These are phyloP conservation scores for Sinodicranocentrus sp. DNA, from an alignment of 2,888 invertebrate species.

Conservation along the genomic window DNA sequence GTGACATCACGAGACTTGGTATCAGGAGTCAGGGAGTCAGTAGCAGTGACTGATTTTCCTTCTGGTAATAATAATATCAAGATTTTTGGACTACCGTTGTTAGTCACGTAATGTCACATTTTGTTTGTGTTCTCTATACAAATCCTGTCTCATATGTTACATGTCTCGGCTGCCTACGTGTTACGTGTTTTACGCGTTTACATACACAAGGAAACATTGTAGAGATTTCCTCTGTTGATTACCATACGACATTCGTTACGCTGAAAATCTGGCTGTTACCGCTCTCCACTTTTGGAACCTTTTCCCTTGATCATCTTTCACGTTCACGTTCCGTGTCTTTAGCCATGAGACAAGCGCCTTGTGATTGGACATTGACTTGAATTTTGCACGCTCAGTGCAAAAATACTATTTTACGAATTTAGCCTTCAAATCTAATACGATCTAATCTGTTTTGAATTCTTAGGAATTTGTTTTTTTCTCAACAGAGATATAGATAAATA, in stretches of 20 bases:
- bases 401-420: not conserved
- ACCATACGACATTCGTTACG: not conserved
- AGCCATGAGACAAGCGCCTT: constrained; percentile 36
- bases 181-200: not conserved
- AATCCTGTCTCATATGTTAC: not conserved
- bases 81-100: not conserved
- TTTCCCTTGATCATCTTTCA: constrained; percentile 39
- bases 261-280: not conserved
- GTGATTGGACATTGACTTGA: constrained; percentile 53
- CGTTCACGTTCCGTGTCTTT: constrained; percentile 46
- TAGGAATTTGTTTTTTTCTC: no score
- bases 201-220: no score
- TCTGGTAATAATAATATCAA: constrained; percentile 3
- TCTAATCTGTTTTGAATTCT: not conserved
- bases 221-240: not conserved
- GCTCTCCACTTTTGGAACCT: not conserved
- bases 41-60: constrained; percentile 25
- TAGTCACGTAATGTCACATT: constrained; percentile 35
- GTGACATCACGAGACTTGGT: not conserved
- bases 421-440: constrained; percentile 2
- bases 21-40: not conserved
- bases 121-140: constrained; percentile 7
- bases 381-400: constrained; percentile 13
- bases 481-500: no score
- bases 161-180: not conserved